Conservation (phyloP, 1,140 invertebrate genomes). For the Neodiprion pinetum region DNA sequence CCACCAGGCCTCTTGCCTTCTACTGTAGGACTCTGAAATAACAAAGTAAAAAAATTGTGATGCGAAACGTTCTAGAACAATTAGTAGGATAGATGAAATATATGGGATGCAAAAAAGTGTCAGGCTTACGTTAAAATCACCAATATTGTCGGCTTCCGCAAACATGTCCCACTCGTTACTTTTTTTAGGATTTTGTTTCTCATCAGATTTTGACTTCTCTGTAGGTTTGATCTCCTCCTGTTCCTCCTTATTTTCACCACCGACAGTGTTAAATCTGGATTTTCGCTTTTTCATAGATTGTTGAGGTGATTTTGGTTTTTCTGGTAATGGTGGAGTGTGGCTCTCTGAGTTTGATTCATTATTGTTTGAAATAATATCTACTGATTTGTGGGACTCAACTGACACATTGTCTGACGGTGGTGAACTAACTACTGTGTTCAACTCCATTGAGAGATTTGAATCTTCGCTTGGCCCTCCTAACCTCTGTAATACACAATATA, state of each 20-base stretch:
- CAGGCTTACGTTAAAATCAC: slow-evolving; percentile 81
- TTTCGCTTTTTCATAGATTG: slow-evolving; percentile 46
- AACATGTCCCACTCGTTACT: slow-evolving; percentile 84
- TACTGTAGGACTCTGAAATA: slow-evolving; percentile 79
- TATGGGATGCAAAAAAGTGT: slow-evolving; percentile 18
- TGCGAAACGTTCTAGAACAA: neutral
- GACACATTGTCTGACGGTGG: slow-evolving; percentile 49
- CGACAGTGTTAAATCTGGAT: slow-evolving; percentile 49
- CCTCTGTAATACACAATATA: slow-evolving; percentile 56
- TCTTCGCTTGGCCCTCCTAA: slow-evolving; percentile 70
- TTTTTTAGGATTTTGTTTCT: slow-evolving; percentile 55
- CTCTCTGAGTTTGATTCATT: slow-evolving; percentile 55
- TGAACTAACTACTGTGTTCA: slow-evolving; percentile 43
- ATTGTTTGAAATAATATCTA: slow-evolving; percentile 49
- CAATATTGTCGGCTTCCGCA: slow-evolving; percentile 87
- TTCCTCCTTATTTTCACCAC: slow-evolving; percentile 39
- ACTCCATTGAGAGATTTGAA: slow-evolving; percentile 62
- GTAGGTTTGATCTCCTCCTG: slow-evolving; percentile 49
- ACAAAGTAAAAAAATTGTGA: slow-evolving; percentile 33
- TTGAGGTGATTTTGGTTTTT: slow-evolving; percentile 45
- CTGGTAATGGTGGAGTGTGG: slow-evolving; percentile 57
- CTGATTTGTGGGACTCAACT: slow-evolving; percentile 45
- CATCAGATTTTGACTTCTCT: slow-evolving; percentile 42
- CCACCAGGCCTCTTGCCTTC: slow-evolving; percentile 69
- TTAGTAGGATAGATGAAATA: slow-evolving; percentile 25